Evolutionary conservation across 2,797 vertebrate genomes (phyloP).

Genomic region (Hirundo rustica): DNA sequence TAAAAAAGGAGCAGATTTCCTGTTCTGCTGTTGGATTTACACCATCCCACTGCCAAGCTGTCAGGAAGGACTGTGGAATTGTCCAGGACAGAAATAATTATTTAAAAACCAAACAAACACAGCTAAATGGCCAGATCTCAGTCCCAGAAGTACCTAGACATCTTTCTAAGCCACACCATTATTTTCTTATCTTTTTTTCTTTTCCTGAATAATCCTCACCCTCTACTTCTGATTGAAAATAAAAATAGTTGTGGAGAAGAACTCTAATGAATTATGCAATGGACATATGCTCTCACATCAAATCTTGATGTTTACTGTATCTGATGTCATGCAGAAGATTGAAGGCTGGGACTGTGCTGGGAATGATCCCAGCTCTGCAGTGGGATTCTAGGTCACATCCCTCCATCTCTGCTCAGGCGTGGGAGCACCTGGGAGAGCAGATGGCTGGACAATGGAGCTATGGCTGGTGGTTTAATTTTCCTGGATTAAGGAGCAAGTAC

Average conservation of each 20-base stretch:
- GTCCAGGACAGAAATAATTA: not conserved
- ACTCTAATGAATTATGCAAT: slow-evolving; percentile 9
- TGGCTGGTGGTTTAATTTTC: slow-evolving; percentile 53
- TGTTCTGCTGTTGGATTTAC: not conserved
- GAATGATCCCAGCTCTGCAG: not conserved
- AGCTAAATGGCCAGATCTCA: not conserved
- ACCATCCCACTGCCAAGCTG: not conserved
- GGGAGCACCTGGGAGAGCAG: slow-evolving; percentile 64
- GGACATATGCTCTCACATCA: slow-evolving; percentile 5
- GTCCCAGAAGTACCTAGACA: not conserved
- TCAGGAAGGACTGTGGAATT: not conserved
- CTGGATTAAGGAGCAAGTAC: slow-evolving; percentile 53
- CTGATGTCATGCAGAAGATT: slow-evolving; percentile 20
- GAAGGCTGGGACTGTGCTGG: slow-evolving; percentile 14
- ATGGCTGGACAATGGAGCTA: slow-evolving; percentile 35
- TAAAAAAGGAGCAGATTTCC: not conserved
- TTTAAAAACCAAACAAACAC: not conserved
- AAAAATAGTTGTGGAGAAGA: slow-evolving; percentile 10
- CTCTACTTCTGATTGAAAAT: not conserved
- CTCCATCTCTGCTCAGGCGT: slow-evolving; percentile 3
- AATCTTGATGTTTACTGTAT: slow-evolving; percentile 12
- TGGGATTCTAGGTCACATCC: slow-evolving; percentile 35
- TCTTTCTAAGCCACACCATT: not conserved
- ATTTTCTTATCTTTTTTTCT: not conserved
- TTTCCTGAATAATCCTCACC: not conserved